Evolutionary conservation across 2,888 invertebrate species (phyloP).

Genomic region (Corythucha ciliata): DNA sequence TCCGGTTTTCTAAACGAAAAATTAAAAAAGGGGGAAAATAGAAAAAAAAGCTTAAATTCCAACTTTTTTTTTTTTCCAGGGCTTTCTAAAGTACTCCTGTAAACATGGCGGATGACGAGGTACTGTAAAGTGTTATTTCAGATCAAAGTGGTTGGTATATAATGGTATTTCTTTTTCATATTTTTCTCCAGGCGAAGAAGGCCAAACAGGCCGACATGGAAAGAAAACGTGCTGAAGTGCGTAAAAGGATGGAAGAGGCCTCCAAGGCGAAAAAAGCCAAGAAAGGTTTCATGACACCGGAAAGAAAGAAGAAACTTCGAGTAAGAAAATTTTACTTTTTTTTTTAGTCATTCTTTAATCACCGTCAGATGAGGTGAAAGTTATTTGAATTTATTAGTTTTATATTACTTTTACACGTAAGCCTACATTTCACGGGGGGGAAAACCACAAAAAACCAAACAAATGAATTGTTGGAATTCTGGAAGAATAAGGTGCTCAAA

Average conservation of each 20-base stretch:
- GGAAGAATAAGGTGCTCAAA: neutral
- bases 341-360: too few relatives aligned
- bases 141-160: neutral
- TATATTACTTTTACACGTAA: too few relatives aligned
- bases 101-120: constrained; percentile 85
- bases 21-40: too few relatives aligned
- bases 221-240: constrained; percentile 97
- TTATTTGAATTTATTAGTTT: too few relatives aligned
- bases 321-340: constrained; percentile 50
- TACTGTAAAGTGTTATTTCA: constrained; percentile 42
- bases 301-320: constrained; percentile 99
- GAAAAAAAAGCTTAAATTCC: too few relatives aligned
- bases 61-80: constrained; percentile 19
- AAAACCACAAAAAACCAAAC: neutral
- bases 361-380: too few relatives aligned
- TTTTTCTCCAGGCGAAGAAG: constrained; percentile 62
- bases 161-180: neutral
- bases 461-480: constrained; percentile 3
- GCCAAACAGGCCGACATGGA: constrained; percentile 97
- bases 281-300: constrained; percentile 99
- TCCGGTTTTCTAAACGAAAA: too few relatives aligned
- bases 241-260: constrained; percentile 97
- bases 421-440: too few relatives aligned
- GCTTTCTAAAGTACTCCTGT: constrained; percentile 20
- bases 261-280: constrained; percentile 98